Evolutionary conservation across 2,888 invertebrate species (phyloP).

Genomic region (Hermaeophaga mercurialis): DNA sequence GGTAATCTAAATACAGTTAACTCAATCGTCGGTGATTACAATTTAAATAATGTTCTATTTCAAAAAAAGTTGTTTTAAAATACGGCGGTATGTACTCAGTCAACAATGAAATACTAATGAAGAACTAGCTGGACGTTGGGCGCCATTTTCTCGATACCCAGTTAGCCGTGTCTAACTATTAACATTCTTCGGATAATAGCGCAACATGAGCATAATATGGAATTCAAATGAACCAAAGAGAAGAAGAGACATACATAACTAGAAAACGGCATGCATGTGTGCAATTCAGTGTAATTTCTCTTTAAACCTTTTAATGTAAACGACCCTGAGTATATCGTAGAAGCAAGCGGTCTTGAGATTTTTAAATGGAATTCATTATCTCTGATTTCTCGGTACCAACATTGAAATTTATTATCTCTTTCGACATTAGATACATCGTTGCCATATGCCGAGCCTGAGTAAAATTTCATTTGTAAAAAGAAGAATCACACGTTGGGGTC

Average conservation of each 20-base stretch:
- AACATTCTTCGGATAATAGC: slow-evolving; percentile 28
- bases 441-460: too few relatives aligned
- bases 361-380: slow-evolving; percentile 40
- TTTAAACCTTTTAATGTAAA: slow-evolving; percentile 37
- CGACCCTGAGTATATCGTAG: slow-evolving; percentile 36
- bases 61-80: too few relatives aligned
- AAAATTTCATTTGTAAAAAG: too few relatives aligned
- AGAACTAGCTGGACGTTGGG: not conserved
- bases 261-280: slow-evolving; percentile 25
- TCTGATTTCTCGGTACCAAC: slow-evolving; percentile 36
- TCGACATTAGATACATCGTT: slow-evolving; percentile 15
- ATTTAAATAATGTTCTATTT: too few relatives aligned
- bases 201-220: slow-evolving; percentile 11
- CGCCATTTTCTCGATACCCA: not conserved
- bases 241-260: slow-evolving; percentile 14
- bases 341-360: slow-evolving; percentile 35
- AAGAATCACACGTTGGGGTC: too few relatives aligned
- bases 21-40: too few relatives aligned
- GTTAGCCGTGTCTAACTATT: slow-evolving; percentile 12
- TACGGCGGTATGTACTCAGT: too few relatives aligned
- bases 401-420: slow-evolving; percentile 28
- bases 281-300: slow-evolving; percentile 29
- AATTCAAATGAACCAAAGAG: slow-evolving; percentile 29
- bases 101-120: too few relatives aligned
- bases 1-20: too few relatives aligned